Conservation (phyloP, 2,797 vertebrate genomes). For the Discoglossus pictus region DNA sequence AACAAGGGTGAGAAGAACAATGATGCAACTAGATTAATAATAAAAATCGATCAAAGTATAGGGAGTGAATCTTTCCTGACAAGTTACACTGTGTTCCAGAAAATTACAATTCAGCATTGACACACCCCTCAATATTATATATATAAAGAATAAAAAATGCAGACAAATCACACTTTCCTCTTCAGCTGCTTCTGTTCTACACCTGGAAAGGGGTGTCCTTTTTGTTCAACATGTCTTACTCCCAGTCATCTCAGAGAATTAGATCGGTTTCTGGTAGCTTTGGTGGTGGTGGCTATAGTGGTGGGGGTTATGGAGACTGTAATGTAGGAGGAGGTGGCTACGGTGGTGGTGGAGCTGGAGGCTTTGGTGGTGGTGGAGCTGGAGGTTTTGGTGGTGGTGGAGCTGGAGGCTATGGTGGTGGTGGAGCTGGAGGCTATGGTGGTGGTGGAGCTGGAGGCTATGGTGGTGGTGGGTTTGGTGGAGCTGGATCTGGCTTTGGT, state of each 20-base stretch:
- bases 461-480: neutral
- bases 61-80: too few relatives aligned
- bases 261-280: neutral
- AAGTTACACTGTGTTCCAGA: too few relatives aligned
- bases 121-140: conserved; percentile 33
- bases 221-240: conserved; percentile 33
- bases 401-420: too few relatives aligned
- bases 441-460: neutral
- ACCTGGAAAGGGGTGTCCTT: conserved; percentile 17
- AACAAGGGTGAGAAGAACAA: too few relatives aligned
- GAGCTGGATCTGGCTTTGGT: too few relatives aligned
- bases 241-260: conserved; percentile 7
- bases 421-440: neutral
- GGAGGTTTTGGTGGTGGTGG: neutral
- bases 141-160: conserved; percentile 28
- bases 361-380: neutral
- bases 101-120: too few relatives aligned
- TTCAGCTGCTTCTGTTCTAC: conserved; percentile 13
- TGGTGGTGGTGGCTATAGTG: neutral
- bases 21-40: too few relatives aligned
- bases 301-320: too few relatives aligned
- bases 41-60: too few relatives aligned
- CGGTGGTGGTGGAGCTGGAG: neutral
- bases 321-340: neutral
- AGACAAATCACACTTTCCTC: conserved; percentile 9